A percentile compares a stretch with the other conserved stretches of the same genome.
Conservation (phyloP, 2,797 vertebrate genomes). For the Phalanger gymnotis region DNA sequence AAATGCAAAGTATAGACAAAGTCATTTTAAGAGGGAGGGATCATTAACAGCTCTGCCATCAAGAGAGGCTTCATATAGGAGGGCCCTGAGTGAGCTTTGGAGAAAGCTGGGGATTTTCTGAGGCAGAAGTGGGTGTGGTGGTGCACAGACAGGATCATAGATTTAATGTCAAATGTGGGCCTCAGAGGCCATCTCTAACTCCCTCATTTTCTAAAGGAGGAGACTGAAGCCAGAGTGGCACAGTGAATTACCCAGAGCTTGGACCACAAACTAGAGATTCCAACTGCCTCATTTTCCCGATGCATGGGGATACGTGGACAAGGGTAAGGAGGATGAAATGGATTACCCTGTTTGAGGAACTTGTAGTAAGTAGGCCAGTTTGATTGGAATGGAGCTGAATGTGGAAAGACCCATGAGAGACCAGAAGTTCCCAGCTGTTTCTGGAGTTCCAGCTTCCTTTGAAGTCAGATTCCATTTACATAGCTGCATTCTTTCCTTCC, state of each 20-base stretch:
- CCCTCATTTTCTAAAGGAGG: neutral
- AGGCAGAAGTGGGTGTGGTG: neutral
- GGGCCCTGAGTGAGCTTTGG: neutral
- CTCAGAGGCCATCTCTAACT: neutral
- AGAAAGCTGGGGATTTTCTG: neutral
- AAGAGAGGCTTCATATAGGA: neutral
- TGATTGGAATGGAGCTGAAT: neutral
- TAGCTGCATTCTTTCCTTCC: neutral
- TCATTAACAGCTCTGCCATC: neutral
- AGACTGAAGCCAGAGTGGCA: neutral
- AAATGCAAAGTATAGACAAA: neutral
- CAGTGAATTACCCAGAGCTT: neutral
- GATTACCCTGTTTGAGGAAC: neutral
- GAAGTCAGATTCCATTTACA: neutral
- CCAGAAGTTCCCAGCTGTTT: neutral
- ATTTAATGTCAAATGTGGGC: neutral
- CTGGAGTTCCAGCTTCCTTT: neutral
- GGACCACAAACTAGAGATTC: neutral
- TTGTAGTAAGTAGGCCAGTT: neutral
- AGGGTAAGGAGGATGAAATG: neutral
- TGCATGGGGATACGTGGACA: neutral
- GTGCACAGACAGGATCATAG: neutral
- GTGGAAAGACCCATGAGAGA: neutral
- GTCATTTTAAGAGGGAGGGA: neutral
- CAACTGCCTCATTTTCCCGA: neutral